Percentiles rank a stretch among this genome's conserved stretches.
Evolutionary conservation across 2,113 vertebrate genomes (phyloP).

Genomic region (Erythrolamprus reginae): DNA sequence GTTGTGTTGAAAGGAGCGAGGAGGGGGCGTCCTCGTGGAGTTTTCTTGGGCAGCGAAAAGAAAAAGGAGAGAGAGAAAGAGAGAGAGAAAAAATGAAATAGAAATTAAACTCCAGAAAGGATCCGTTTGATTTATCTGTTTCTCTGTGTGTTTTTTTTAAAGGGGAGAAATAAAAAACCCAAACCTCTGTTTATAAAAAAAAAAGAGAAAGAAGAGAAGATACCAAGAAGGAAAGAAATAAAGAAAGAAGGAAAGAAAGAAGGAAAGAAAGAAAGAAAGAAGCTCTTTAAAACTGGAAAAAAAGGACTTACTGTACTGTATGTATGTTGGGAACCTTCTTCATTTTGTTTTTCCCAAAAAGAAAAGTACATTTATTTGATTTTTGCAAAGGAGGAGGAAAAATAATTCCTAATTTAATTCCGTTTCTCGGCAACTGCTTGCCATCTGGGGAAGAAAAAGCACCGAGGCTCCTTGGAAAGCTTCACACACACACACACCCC

Average conservation of each 20-base stretch:
- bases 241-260: too few species aligned
- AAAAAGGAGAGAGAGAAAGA: not conserved
- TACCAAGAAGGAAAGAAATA: not conserved
- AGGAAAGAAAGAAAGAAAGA: too few species aligned
- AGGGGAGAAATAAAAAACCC: too few species aligned
- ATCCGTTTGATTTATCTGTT: not conserved
- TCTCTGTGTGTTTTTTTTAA: not conserved
- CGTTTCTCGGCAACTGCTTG: not conserved
- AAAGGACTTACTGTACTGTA: not conserved
- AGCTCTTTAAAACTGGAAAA: not conserved
- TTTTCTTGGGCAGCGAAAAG: not conserved
- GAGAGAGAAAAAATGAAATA: not conserved
- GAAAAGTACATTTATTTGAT: not conserved
- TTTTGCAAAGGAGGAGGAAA: not conserved
- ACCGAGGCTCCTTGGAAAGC: not conserved
- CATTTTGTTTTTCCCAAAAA: not conserved
- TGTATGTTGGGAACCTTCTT: not conserved
- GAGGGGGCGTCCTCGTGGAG: too few species aligned
- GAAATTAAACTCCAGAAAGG: too few species aligned
- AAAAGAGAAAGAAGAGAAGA: not conserved
- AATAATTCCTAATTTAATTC: not conserved
- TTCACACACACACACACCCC: not conserved
- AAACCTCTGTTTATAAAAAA: too few species aligned
- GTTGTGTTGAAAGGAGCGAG: not conserved
- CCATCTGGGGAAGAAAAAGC: not conserved